Percentiles rank a stretch among this genome's conserved stretches.
Evolutionary conservation across 2,797 vertebrate species (phyloP).

Genomic region (Propithecus deckenii): DNA sequence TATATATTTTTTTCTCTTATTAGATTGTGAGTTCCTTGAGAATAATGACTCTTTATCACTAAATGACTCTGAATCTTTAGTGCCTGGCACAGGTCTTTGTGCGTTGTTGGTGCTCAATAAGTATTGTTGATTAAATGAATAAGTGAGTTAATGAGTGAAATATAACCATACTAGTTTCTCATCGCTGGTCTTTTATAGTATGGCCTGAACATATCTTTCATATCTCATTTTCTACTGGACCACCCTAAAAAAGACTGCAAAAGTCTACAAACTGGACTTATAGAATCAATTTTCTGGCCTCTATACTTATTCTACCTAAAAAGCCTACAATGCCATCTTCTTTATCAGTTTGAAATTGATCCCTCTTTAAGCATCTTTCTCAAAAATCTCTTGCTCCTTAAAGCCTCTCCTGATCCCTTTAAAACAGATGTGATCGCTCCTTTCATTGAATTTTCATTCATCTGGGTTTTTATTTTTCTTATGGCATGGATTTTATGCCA

Average conservation of each 20-base stretch:
- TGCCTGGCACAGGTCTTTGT: background rate
- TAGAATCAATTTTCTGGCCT: background rate
- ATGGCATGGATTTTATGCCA: background rate
- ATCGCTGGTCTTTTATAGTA: background rate
- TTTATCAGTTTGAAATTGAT: background rate
- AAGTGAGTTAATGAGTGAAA: background rate
- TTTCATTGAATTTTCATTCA: background rate
- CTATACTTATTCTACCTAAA: background rate
- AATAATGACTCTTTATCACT: background rate
- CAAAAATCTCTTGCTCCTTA: background rate
- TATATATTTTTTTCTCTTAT: background rate
- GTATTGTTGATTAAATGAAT: constrained; percentile 10
- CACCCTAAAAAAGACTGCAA: background rate
- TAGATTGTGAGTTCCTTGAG: background rate
- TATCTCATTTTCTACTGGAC: background rate
- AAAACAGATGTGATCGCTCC: background rate
- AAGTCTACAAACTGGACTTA: background rate
- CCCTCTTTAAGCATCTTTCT: background rate
- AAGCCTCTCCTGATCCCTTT: constrained; percentile 1
- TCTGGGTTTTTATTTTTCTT: constrained; percentile 29
- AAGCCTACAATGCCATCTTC: background rate
- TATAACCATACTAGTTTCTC: background rate
- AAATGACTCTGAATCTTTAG: background rate
- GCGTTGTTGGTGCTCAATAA: background rate
- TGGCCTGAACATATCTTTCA: background rate